These are phyloP conservation scores for Tauraco hartlaubi DNA, from an alignment of 2,797 vertebrate species.

Conservation along the genomic window DNA sequence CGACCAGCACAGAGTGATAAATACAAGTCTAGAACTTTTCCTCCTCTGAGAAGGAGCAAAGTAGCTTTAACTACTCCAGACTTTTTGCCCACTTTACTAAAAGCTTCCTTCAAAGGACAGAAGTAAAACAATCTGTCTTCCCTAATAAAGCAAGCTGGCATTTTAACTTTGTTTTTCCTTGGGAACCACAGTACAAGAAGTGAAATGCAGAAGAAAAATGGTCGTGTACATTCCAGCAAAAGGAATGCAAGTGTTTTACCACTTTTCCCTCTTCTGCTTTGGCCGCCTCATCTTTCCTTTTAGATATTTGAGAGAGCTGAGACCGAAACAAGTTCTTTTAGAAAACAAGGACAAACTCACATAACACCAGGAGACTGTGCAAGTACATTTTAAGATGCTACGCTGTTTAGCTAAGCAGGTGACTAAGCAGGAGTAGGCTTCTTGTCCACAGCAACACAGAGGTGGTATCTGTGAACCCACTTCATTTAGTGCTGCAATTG, in stretches of 20 bases:
- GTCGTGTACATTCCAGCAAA: conserved; percentile 22
- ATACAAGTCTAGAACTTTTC: background rate
- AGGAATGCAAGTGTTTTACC: conserved; percentile 47
- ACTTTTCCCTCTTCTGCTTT: conserved; percentile 7
- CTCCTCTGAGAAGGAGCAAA: background rate
- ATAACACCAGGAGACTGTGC: background rate
- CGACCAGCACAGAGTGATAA: background rate
- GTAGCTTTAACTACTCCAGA: conserved; percentile 27
- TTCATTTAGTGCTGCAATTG: background rate
- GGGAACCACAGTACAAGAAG: conserved; percentile 59
- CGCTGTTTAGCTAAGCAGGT: background rate
- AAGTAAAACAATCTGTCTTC: conserved; percentile 65
- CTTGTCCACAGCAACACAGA: background rate
- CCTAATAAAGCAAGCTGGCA: conserved; percentile 65
- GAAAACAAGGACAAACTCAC: background rate
- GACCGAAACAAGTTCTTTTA: background rate
- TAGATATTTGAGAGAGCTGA: background rate
- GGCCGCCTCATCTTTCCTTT: background rate
- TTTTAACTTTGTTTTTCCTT: conserved; percentile 61
- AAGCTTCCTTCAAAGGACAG: conserved; percentile 54
- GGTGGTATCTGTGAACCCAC: background rate
- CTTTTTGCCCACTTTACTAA: conserved; percentile 57
- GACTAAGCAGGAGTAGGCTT: background rate
- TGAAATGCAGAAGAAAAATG: conserved; percentile 29
- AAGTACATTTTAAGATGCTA: background rate